Conservation (phyloP, 2,888 invertebrate genomes). For the Heliconius aoede region DNA sequence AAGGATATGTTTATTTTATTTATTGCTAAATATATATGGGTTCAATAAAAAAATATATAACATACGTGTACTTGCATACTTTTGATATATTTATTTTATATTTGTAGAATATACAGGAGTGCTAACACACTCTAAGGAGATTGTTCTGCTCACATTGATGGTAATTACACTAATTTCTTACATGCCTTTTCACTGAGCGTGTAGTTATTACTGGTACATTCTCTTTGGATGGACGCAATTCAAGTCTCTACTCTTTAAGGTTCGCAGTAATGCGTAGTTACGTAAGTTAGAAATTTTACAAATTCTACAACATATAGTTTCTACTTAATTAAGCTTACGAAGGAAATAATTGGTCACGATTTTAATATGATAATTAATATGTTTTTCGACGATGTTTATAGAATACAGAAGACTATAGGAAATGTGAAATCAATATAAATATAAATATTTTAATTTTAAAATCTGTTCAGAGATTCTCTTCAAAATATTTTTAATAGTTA, state of each 20-base stretch:
- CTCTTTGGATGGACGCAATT: slow-evolving; percentile 20
- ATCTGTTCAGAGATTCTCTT: too few species aligned
- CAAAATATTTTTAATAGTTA: too few species aligned
- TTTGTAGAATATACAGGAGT: not conserved
- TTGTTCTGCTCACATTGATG: slow-evolving; percentile 30
- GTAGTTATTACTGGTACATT: slow-evolving; percentile 10
- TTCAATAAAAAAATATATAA: not conserved
- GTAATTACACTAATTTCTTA: slow-evolving; percentile 26
- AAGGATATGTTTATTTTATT: not conserved
- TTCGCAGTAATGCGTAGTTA: slow-evolving; percentile 3
- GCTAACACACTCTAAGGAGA: not conserved
- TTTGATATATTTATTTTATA: too few species aligned
- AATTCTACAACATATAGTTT: slow-evolving; percentile 2
- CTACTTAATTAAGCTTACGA: not conserved
- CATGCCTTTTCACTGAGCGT: slow-evolving; percentile 33
- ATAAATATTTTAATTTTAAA: too few species aligned
- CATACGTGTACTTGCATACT: too few species aligned
- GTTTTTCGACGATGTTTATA: not conserved
- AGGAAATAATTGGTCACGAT: not conserved
- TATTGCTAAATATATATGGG: rapidly evolving
- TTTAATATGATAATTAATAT: slow-evolving; percentile 7
- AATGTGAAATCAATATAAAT: not conserved
- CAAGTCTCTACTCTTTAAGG: slow-evolving; percentile 9
- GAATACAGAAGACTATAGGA: not conserved
- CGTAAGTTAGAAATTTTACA: slow-evolving; percentile 22